phyloP scores from a whole-genome alignment of 2,797 vertebrate species.

The Ataeniobius toweri region DNA sequence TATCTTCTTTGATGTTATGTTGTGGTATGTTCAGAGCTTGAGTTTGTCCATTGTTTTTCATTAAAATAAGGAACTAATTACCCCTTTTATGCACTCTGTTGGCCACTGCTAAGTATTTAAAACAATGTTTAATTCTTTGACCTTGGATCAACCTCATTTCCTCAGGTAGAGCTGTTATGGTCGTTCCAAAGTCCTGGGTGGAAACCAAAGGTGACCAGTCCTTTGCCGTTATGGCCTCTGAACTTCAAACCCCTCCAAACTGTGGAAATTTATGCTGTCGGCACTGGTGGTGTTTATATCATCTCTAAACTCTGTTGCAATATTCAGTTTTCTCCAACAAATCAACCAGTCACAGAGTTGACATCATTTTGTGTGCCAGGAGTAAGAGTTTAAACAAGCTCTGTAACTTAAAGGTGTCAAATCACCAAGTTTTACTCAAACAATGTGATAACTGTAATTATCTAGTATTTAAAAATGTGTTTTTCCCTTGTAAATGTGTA shows the following conservation, averaged over 20 bases:
- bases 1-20: neutral
- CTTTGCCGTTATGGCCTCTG: conserved; percentile 38
- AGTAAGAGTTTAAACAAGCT: neutral
- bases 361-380: neutral
- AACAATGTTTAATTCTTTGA: neutral
- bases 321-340: neutral
- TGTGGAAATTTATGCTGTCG: conserved; percentile 46
- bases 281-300: conserved; percentile 1
- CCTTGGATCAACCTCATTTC: conserved; percentile 26
- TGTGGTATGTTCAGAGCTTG: neutral
- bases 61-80: neutral
- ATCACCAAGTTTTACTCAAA: conserved; percentile 19
- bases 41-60: neutral
- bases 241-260: conserved; percentile 9
- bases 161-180: conserved; percentile 32
- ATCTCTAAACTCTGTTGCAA: conserved; percentile 2
- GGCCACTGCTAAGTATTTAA: conserved; percentile 6
- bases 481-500: neutral
- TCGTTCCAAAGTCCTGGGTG: conserved; percentile 37
- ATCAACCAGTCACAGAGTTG: neutral
- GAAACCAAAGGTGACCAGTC: conserved; percentile 52
- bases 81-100: neutral
- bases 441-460: conserved; percentile 19
- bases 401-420: conserved; percentile 9
- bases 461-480: conserved; percentile 12